Evolutionary conservation across 2,113 vertebrate species (phyloP), one percentile per base, ranked within the genome.

Genomic region (Oryzias javanicus): DNA sequence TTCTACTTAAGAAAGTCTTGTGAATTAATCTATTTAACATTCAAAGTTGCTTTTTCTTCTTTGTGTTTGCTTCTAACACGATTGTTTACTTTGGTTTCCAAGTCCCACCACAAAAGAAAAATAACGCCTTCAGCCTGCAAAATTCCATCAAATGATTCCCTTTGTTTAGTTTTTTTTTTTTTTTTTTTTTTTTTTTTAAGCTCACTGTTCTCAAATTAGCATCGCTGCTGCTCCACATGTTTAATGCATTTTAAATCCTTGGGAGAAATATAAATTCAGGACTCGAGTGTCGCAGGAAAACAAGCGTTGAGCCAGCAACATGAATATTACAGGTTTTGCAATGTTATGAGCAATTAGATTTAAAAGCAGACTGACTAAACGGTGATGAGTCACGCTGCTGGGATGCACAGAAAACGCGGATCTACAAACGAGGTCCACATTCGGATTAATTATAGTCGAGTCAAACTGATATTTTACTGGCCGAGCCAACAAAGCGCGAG

Each of bases 191-290:
- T 14, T 14, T 50, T 29, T 16, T 24, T 42, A 42, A 50, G 5
- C 40, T 48, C 53, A 53, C 35, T 53, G 63, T 55, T 73, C 51
- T 70, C 72, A 74, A 49, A 74, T 67, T 53, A 62, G 67, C 57
- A 67, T 44, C 65, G 71, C 22, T 22, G 22, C 51, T 51, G 56
- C 70, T 67, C 64, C 13, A 64, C 42, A 80, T 70, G 68, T 77
- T 79, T 70, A 70, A 79, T 75, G 67, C 65, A 78, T 76, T 22
- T 42, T 41, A 70, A 53, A 47, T 60, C 68, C 61, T 50, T 58
- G 54, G 52, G 79, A 65, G 20, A 65, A 67, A 69, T 55, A 76
- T 63, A 61, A 69, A 81, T 78, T 68, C 61, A 59, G 19, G 60
- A 72, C 68, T 52, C 76, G 70, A 42, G 20, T 3, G 19, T 74